Conservation (phyloP, 1,140 invertebrate genomes). For the Gryon sp. region DNA sequence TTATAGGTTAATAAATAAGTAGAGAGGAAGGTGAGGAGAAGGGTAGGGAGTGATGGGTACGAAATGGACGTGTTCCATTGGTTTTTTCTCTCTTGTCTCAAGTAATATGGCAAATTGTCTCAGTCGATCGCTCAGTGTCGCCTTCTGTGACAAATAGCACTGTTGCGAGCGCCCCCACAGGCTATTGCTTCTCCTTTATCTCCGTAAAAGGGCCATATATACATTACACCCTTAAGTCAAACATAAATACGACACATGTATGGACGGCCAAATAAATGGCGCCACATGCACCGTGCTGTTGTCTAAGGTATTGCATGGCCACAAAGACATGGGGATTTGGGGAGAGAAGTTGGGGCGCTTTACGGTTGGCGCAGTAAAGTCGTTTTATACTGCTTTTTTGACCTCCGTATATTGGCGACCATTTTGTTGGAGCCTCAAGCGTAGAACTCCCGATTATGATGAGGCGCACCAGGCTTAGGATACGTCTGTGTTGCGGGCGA, state of each 20-base stretch:
- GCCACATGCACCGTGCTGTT: not conserved
- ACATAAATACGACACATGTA: not conserved
- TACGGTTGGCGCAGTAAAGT: conserved; percentile 15
- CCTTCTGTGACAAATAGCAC: conserved; percentile 2
- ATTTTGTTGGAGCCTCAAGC: conserved; percentile 89
- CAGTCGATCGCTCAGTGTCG: conserved; percentile 49
- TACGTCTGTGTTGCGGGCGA: conserved; percentile 94
- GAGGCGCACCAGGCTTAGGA: conserved; percentile 85
- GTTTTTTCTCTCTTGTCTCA: conserved; percentile 30
- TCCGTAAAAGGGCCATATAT: not conserved
- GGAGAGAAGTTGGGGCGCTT: not conserved
- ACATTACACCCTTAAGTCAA: no score
- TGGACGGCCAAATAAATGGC: not conserved
- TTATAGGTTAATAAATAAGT: conserved; percentile 51
- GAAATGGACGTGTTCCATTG: conserved; percentile 55
- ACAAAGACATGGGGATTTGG: no score
- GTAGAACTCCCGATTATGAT: conserved; percentile 95
- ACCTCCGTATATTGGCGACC: no score
- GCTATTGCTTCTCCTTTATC: not conserved
- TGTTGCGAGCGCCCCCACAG: not conserved
- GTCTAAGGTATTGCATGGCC: not conserved
- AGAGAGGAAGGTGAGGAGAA: not conserved
- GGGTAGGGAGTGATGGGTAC: no score
- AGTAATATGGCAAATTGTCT: conserved; percentile 56
- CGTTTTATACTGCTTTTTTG: conserved; percentile 24